Evolutionary conservation across 2,797 vertebrate genomes (phyloP).

Genomic region (Sphenodon punctatus): DNA sequence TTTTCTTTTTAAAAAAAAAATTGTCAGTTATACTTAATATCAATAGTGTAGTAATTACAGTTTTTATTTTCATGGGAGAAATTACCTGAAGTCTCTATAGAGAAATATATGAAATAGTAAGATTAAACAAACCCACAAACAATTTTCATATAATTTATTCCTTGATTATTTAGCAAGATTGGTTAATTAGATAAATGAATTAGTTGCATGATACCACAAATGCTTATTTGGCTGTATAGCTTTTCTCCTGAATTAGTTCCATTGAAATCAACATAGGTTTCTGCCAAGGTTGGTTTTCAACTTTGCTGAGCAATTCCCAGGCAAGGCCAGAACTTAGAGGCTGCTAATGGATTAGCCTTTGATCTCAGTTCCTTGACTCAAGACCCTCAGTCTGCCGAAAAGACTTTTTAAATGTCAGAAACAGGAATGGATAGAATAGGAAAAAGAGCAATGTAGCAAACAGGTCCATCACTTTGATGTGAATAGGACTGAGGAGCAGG

Average conservation of each 20-base stretch:
- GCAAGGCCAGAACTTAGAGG: conserved; percentile 22
- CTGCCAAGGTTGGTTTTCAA: not conserved
- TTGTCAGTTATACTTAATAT: too few species aligned
- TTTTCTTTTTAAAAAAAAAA: too few species aligned
- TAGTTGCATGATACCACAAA: not conserved
- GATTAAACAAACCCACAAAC: not conserved
- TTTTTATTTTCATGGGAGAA: not conserved
- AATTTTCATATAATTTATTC: not conserved
- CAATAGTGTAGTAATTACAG: not conserved
- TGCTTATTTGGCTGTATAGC: not conserved
- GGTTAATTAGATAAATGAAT: not conserved
- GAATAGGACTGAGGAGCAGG: not conserved
- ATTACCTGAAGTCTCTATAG: not conserved
- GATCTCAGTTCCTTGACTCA: conserved; percentile 23
- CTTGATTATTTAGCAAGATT: not conserved
- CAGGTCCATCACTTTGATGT: not conserved
- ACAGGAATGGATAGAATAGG: not conserved
- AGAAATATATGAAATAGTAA: not conserved
- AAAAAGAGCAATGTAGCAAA: not conserved
- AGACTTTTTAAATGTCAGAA: conserved; percentile 7
- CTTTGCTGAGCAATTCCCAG: conserved; percentile 19
- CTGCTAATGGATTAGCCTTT: conserved; percentile 34
- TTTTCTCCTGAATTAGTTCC: not conserved
- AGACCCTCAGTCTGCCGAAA: not conserved
- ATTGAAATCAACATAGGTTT: not conserved